These are phyloP conservation scores for Noctua comes DNA, from an alignment of 2,888 invertebrate genomes.

Conservation along the genomic window DNA sequence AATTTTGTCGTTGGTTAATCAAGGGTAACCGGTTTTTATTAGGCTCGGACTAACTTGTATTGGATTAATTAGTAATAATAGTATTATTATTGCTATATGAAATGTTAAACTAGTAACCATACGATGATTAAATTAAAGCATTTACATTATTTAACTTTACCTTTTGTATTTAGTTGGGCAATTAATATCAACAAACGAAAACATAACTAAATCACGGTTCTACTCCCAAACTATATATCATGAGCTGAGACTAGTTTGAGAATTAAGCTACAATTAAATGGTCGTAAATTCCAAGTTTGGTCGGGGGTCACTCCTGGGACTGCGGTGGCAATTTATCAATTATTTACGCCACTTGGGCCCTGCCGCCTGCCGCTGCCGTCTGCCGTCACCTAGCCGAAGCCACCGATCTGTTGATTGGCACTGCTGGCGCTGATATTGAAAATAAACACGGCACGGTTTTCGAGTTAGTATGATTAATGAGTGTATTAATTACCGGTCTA, in stretches of 20 bases:
- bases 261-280: slow-evolving; percentile 90
- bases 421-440: slow-evolving; percentile 64
- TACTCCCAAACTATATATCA: slow-evolving; percentile 83
- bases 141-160: background rate
- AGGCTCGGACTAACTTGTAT: background rate
- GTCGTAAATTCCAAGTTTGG: slow-evolving; percentile 88
- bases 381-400: slow-evolving; percentile 76
- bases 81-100: background rate
- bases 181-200: slow-evolving; percentile 41
- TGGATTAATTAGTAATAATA: background rate
- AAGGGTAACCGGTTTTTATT: background rate
- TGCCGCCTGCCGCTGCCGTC: slow-evolving; percentile 70
- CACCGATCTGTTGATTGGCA: slow-evolving; percentile 76
- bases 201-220: slow-evolving; percentile 60
- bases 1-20: background rate
- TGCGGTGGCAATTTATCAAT: slow-evolving; percentile 90
- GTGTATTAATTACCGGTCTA: background rate
- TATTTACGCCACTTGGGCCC: slow-evolving; percentile 89
- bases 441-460: slow-evolving; percentile 30
- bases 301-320: slow-evolving; percentile 85
- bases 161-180: background rate
- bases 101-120: background rate
- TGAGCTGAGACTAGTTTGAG: slow-evolving; percentile 85
- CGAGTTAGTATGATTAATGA: background rate
- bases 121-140: background rate